These are phyloP conservation scores for Hippocampus abdominalis DNA, from an alignment of 2,113 vertebrate genomes.

Conservation along the genomic window DNA sequence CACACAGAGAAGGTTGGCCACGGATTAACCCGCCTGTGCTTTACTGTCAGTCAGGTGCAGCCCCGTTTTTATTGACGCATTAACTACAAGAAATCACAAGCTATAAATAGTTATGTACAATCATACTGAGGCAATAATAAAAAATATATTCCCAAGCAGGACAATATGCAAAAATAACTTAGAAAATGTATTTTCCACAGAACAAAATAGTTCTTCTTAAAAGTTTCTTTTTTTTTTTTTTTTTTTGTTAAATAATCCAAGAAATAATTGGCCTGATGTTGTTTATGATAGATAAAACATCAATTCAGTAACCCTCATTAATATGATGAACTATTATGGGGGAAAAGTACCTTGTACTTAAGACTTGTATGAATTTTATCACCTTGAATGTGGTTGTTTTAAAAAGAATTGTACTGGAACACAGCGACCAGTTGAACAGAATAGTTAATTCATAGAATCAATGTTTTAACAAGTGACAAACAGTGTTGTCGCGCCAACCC, in stretches of 20 bases:
- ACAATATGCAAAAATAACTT: conserved; percentile 72
- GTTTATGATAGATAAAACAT: conserved; percentile 53
- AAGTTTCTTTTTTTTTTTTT: conserved; percentile 16
- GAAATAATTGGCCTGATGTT: conserved; percentile 44
- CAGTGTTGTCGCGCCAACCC: conserved; percentile 19
- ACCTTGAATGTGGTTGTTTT: conserved; percentile 23
- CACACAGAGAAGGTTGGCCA: conserved; percentile 27
- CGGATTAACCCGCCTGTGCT: conserved; percentile 23
- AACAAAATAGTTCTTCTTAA: conserved; percentile 65
- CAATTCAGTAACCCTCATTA: conserved; percentile 40
- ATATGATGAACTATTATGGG: conserved; percentile 31
- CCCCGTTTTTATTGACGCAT: conserved; percentile 37
- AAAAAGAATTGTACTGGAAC: conserved; percentile 22
- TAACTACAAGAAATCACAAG: conserved; percentile 50
- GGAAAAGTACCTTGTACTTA: conserved; percentile 57
- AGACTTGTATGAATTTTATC: conserved; percentile 37
- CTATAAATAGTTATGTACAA: conserved; percentile 66
- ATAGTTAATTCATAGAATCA: conserved; percentile 57
- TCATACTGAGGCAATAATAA: conserved; percentile 54
- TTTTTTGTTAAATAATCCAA: conserved; percentile 12
- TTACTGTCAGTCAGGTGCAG: conserved; percentile 29
- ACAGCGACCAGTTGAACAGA: conserved; percentile 32
- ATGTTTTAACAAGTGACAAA: conserved; percentile 27
- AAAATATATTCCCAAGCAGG: conserved; percentile 63
- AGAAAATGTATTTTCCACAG: conserved; percentile 64